Base-by-base conservation (phyloP, 1,140 invertebrate species). In the Euwallacea similis region DNA sequence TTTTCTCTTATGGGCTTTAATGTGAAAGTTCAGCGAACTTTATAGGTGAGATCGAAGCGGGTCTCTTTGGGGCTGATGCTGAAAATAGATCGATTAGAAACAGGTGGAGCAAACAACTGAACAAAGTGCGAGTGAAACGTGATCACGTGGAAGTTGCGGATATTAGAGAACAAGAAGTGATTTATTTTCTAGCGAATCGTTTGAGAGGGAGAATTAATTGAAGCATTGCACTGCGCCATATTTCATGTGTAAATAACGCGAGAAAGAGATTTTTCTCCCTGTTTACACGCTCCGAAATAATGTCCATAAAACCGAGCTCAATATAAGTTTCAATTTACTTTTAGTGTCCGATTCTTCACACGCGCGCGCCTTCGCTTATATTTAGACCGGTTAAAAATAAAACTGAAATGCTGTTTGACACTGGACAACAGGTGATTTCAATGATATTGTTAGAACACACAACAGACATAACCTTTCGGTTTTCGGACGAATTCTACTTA, bases 361-460 rank as follows among this genome's bases (percentile, higher is more conserved):
- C 60, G 43, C 60, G 60, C 42, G 60, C 41, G 42, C 42, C 21
- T n/a, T 15, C 42, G 59, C 21, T 65, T 65, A 65, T 54, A 41
- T 63, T 63, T 63, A 63, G 61, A 11, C 44, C 21, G 8, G 55
- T 66, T 58, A 58, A 66, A 56, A 60, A 53, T 68, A 68, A 54
- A 56, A 21, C 44, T 7, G 63, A 56, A 66, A 68, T 68, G 66
- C 16, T 68, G 64, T 33, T 65, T 68, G 66, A 68, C 56, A 68
- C 66, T 68, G 66, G 66, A 68, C 42, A 68, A 68, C 66, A 68
- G 66, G 66, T 68, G 66, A 68, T 68, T 33, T 68, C 66, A 68
- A 68, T 68, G 66, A 60, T 59, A 68, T 50, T 68, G 56, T 68
- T 68, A 60, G 56, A 59, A 50, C 66, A 21, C 42, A 64, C 44